Base-by-base conservation (phyloP, 1,140 invertebrate genomes). In the Heterodera carotae region DNA sequence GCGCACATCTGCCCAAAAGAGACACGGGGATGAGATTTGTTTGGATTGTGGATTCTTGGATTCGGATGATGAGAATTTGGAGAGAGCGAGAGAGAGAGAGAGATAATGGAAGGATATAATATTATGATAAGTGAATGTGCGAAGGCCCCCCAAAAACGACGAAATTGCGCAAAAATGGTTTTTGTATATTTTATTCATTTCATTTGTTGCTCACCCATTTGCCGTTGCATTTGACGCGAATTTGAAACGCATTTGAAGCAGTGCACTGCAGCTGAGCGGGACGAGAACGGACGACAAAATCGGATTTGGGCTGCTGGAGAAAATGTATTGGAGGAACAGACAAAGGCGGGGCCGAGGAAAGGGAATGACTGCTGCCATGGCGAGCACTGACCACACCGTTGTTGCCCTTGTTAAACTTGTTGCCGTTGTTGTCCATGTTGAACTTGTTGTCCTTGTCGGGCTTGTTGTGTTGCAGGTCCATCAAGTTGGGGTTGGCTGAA, bases 161-260 rank as follows among this genome's bases (percentile, higher is more conserved):
- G 39, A 39, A 39, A 8, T 6, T 39, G 39, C 39, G 39, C 39
- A 39, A 39, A 39, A 39, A 12, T 12, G n/a, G n/a, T n/a, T n/a
- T n/a, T n/a, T n/a, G n/a, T n/a, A 43, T 8, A 43, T 43, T 43
- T 43, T 43, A 12, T 8, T 12, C 12, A 12, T 43, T 43, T 43
- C 39, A 43, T 53, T 53, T 53, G 4, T 22, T 18, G 85, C 85
- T 81, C 67, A 86, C 85, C 85, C 85, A 86, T 81, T 83, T 82
- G 7, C 76, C 77, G 75, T 86, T 87, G 72, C 85, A 86, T 80
- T 86, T 87, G 73, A 87, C 81, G 25, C 85, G 77, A 72, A 86
- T 78, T 25, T 80, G 74, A 22, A 76, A 71, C 10, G 82, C 85
- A 76, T 84, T 85, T 22, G 83, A 25, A 18, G 85, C 85, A 75